Evolutionary conservation across 2,113 vertebrate genomes (phyloP), one percentile per base, ranked within the genome.

Genomic region (Fregata magnificens): DNA sequence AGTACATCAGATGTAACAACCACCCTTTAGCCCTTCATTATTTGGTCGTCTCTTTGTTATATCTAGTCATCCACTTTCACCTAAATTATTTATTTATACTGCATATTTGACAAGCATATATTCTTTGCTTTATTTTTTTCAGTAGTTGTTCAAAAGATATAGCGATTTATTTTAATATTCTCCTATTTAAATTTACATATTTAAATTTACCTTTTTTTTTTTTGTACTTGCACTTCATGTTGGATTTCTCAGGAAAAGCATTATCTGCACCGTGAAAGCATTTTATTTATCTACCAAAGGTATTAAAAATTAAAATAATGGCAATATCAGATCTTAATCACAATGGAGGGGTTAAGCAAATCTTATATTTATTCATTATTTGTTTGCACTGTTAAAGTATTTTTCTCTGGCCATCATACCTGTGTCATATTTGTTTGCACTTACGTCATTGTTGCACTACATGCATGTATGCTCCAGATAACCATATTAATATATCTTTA

Each of bases 21-120:
- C 96, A 98, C 92, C 95, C 97, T 97, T 98, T 98, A 98, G 98
- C 95, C 97, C 78, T 96, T 97, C 95, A 98, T 98, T 98, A 98
- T 97, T 98, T 98, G 97, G 97, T 95, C 87, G 18, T 81, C 83
- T 95, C 90, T 97, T 97, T 98, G 94, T 96, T 97, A 90, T 88
- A 97, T 72, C 91, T 86, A 97, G 81, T 96, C 83, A 97, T 93
- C 85, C 93, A 96, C 97, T 98, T 96, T 97, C 94, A 97, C 84
- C 87, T 94, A 93, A 97, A 97, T 98, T 98, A 97, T 98, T 97
- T 98, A 98, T 97, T 97, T 98, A 91, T 94, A 97, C 76, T 72
- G 58, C 92, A 88, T 94, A 96, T 95, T 94, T 97, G 95, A 96
- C 95, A 97, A 97, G 95, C 56, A 94, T 82, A 34, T 91, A 95